Base-by-base conservation (phyloP, 2,888 invertebrate genomes). In the Ethmia dodecea region DNA sequence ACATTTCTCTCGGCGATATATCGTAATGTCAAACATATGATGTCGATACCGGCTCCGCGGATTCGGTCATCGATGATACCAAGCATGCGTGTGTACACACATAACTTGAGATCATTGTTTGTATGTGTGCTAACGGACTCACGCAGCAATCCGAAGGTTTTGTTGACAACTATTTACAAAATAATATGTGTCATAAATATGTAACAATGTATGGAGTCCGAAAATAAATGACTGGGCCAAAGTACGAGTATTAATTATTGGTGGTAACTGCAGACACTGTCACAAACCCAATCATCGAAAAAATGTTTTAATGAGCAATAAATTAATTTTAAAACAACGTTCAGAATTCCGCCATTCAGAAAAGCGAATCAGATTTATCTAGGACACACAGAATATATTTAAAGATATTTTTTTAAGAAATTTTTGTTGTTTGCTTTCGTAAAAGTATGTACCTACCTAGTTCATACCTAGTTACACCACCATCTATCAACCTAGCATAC, bases 1-100 rank as follows among this genome's bases (percentile, higher is more conserved):
- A 83, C 75, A 75, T 73, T 74, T 74, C 72, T 66, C 62, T 51
- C 50, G 47, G 58, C 61, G 52, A 55, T 62, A 68, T 77, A 77
- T 64, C 70, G 68, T 74, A 77, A 76, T 73, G 66, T 70, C 74
- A 71, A 72, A 71, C 56, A 71, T 57, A 55, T 55, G 61, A 66
- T 72, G 63, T 71, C 70, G 70, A 69, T 75, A 74, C 62, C 64
- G 57, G 58, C 64, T 62, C 51, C 51, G 36, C 50, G 60, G 66
- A 74, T 71, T 66, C 67, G 63, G 63, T 71, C 68, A 72, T 65
- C 67, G 55, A 57, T 62, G 62, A 61, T 56, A 65, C 59, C 58
- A 57, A 43, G 47, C 40, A 35, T 38, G 42, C 47, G 38, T 52
- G 49, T 49, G 47, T 49, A 48, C 40, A 41, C 38, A 32, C 38